These are phyloP conservation scores for Hycleus phaleratus DNA, from an alignment of 1,140 invertebrate species.

Conservation along the genomic window DNA sequence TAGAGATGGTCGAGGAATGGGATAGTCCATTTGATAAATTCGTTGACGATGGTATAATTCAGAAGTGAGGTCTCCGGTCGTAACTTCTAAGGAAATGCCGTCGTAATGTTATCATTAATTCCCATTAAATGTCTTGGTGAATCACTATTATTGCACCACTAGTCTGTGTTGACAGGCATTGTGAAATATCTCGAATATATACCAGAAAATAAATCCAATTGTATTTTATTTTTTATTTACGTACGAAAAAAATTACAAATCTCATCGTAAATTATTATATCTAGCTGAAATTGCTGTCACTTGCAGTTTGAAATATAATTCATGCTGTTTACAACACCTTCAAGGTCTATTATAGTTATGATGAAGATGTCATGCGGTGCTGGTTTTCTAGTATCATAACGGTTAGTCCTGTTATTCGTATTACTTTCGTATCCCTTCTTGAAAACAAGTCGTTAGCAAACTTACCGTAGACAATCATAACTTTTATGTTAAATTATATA, in stretches of 20 bases:
- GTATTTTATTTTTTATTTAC: too few relatives aligned
- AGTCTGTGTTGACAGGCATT: neutral
- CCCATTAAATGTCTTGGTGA: conserved; percentile 10
- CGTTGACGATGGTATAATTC: conserved; percentile 3
- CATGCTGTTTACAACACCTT: conserved; percentile 8
- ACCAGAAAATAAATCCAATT: too few relatives aligned
- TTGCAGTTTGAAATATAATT: conserved; percentile 14
- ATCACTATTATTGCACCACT: conserved; percentile 7
- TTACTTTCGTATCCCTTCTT: neutral
- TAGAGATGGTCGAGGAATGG: too few relatives aligned
- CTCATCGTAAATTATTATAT: too few relatives aligned
- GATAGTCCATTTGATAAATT: conserved; percentile 7
- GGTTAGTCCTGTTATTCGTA: neutral
- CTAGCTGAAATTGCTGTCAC: neutral
- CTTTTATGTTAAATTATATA: conserved; percentile 18
- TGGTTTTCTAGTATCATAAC: too few relatives aligned
- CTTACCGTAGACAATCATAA: conserved; percentile 20
- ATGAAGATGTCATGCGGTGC: neutral
- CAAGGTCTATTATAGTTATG: neutral
- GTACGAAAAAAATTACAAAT: too few relatives aligned
- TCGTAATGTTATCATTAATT: conserved; percentile 11
- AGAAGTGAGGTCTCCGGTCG: conserved; percentile 1
- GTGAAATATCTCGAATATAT: too few relatives aligned
- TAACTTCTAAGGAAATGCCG: conserved; percentile 5
- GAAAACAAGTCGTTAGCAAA: conserved; percentile 22